phyloP scores from a whole-genome alignment of 92 coral and sea anemone species.

The Montipora capitata region DNA sequence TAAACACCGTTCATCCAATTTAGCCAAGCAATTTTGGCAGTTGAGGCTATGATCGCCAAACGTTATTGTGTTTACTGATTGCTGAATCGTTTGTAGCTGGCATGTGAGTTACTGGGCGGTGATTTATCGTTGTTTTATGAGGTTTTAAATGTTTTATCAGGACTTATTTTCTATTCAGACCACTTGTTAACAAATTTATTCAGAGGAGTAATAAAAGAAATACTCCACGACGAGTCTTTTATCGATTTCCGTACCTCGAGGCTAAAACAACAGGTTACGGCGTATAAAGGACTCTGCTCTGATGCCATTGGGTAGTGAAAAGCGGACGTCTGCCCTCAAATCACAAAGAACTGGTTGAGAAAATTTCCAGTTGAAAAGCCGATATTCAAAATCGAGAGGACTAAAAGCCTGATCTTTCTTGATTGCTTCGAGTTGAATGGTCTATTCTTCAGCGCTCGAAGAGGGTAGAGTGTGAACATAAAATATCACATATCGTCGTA shows the following conservation, averaged over 20 bases:
- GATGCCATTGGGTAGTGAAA: background rate
- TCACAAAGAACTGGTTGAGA: too few species aligned
- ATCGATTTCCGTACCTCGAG: background rate
- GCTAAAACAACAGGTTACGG: slow-evolving; percentile 2
- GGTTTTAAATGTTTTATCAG: slow-evolving; percentile 24
- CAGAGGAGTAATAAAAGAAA: slow-evolving; percentile 18
- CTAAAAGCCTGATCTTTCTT: background rate
- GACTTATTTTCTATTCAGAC: slow-evolving; percentile 2
- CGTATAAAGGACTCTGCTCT: background rate
- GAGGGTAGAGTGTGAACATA: background rate
- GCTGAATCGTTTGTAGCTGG: background rate
- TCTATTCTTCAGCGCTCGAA: background rate
- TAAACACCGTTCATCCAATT: slow-evolving; percentile 5
- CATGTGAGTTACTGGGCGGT: background rate
- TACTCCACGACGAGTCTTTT: background rate
- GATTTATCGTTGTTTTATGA: slow-evolving; percentile 41
- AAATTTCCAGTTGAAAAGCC: too few species aligned
- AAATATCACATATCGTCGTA: background rate
- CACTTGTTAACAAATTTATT: slow-evolving; percentile 23
- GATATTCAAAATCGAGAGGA: background rate
- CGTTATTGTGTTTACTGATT: background rate
- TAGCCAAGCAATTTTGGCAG: background rate
- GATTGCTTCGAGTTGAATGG: background rate
- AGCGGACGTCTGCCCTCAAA: too few species aligned
- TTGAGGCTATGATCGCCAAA: background rate